These are phyloP conservation scores for Allobates femoralis DNA, from an alignment of 2,797 vertebrate species.

Conservation along the genomic window DNA sequence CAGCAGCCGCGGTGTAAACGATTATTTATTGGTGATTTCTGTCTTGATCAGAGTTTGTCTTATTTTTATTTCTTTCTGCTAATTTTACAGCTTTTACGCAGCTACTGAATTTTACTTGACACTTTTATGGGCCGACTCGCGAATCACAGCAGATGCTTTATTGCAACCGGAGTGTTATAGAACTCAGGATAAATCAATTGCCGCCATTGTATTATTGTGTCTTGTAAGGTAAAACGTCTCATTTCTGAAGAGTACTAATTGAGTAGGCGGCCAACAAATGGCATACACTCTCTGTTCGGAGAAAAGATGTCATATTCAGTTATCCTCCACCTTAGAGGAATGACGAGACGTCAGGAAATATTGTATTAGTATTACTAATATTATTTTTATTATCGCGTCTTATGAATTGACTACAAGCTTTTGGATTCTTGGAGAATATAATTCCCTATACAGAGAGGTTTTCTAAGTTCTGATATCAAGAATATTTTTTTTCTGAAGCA, in stretches of 20 bases:
- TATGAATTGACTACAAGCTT: neutral
- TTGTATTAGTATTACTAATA: neutral
- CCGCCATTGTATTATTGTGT: constrained; percentile 12
- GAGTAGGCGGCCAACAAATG: neutral
- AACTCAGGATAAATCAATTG: constrained; percentile 38
- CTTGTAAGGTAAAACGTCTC: constrained; percentile 25
- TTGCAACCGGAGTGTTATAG: constrained; percentile 26
- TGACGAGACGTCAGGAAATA: neutral
- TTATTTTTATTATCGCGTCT: neutral
- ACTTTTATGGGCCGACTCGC: constrained; percentile 48
- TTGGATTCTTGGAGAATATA: neutral
- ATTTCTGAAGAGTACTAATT: constrained; percentile 31
- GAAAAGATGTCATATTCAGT: constrained; percentile 33
- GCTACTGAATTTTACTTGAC: constrained; percentile 40
- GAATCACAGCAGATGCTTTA: constrained; percentile 53
- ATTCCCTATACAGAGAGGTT: neutral
- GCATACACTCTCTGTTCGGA: neutral
- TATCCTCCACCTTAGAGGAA: neutral
- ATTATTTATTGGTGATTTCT: constrained; percentile 50
- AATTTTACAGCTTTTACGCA: constrained; percentile 48
- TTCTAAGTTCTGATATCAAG: constrained; percentile 9
- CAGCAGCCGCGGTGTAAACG: constrained; percentile 22
- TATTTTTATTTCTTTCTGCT: constrained; percentile 53
- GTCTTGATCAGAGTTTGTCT: constrained; percentile 45
- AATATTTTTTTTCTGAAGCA: neutral